Base-by-base conservation (phyloP, 2,113 vertebrate species). In the Microtus ochrogaster region DNA sequence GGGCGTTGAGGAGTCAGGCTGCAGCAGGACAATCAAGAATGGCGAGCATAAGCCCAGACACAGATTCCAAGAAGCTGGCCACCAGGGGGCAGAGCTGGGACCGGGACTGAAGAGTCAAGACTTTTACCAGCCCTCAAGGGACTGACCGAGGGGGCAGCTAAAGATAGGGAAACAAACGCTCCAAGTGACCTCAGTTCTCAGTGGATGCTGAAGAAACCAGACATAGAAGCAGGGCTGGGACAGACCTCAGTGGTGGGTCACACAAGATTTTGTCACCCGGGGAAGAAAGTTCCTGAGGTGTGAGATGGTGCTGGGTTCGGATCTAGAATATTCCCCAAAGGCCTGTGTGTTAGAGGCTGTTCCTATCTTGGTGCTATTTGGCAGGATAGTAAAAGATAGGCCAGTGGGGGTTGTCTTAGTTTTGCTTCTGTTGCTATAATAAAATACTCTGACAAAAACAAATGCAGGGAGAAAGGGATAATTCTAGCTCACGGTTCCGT, bases 1-100 rank as follows among this genome's bases (percentile, higher is more conserved):
- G 36, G 7, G 6, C 7, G 17, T 13, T 21, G 13, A 41, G 55
- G 52, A 19, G 9, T 2, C 0, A 7, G 47, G 36, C 19, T 33
- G 55, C n/a, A 26, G 89, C 0, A 6, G 63, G 28, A 90, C 33
- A 58, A 68, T 36, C 65, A 5, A 68, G 65, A n/a, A 0, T 19
- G 17, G 58, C 44, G 12, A 33, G 55, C 21, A 36, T 11, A 22
- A 73, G 63, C 0, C 0, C 2, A 44, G 30, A 33, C 1, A 3
- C 26, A 12, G 49, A 55, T 63, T 91, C 41, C 55, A 63, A 73
- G 49, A 65, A 9, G 3, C 77, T 82, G 66, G 36, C 30, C 39
- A 11, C 58, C 49, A 65, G 5, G 12, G 2, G 19, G 7, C 68
- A 79, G 77, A n/a, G 2, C 6, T 17, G 36, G 55, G 81, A 13